These are phyloP conservation scores for Gymnocypris eckloni DNA, from an alignment of 2,797 vertebrate species.

Conservation along the genomic window DNA sequence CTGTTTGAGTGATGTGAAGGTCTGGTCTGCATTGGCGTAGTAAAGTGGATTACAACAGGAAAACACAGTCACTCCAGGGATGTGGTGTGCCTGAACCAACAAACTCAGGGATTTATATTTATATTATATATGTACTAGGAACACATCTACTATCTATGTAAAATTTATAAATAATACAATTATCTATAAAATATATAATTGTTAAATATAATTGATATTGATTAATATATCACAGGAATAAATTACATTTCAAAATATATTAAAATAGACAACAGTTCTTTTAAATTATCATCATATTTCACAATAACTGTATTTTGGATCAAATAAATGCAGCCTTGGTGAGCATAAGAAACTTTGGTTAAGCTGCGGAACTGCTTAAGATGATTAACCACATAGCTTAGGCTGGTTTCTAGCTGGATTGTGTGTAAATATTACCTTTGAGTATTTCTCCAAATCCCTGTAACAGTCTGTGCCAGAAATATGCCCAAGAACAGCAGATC, in stretches of 20 bases:
- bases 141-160: too few relatives aligned
- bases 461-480: constrained; percentile 84
- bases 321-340: neutral
- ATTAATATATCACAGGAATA: neutral
- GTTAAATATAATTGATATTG: neutral
- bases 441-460: constrained; percentile 79
- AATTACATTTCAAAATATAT: neutral
- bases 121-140: too few relatives aligned
- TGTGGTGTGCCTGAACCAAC: constrained; percentile 77
- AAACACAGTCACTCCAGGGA: constrained; percentile 86
- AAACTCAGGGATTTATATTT: neutral
- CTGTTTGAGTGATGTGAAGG: constrained; percentile 77
- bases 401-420: neutral
- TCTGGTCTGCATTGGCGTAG: constrained; percentile 85
- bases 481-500: constrained; percentile 81
- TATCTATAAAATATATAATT: too few relatives aligned
- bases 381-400: neutral
- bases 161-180: too few relatives aligned
- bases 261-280: neutral
- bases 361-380: neutral
- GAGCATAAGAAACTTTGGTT: neutral
- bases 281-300: neutral
- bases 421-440: constrained; percentile 75
- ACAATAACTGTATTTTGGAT: neutral
- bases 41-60: constrained; percentile 83